These are phyloP conservation scores for Labrus mixtus DNA, from an alignment of 2,113 vertebrate genomes.

Conservation along the genomic window DNA sequence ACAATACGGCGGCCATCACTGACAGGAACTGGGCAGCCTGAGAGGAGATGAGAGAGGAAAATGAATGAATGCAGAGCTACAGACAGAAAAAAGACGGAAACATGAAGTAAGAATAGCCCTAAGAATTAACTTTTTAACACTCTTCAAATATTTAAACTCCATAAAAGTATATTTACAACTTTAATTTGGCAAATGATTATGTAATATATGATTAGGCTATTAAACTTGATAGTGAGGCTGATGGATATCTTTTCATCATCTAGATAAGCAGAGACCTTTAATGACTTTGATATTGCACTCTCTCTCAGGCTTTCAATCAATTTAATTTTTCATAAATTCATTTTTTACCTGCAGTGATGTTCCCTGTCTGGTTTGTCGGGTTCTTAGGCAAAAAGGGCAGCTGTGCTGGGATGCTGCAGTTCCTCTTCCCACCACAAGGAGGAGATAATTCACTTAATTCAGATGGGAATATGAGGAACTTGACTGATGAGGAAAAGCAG, in stretches of 20 bases:
- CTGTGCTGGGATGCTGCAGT: conserved; percentile 62
- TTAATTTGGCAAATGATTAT: neutral
- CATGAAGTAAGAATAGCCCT: neutral
- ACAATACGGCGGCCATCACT: conserved; percentile 71
- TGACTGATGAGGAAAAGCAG: conserved; percentile 67
- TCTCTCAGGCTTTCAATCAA: neutral
- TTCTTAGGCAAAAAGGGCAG: conserved; percentile 54
- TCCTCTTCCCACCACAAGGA: conserved; percentile 60
- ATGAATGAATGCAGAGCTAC: neutral
- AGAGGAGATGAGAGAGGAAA: neutral
- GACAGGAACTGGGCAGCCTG: conserved; percentile 62
- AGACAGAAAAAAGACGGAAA: neutral
- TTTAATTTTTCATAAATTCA: neutral
- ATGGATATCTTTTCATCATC: conserved; percentile 16
- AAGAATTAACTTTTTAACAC: neutral
- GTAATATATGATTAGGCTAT: neutral
- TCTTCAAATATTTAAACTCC: neutral
- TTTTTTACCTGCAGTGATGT: conserved; percentile 65
- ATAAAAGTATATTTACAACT: neutral
- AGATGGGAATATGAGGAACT: conserved; percentile 72
- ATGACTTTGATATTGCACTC: neutral
- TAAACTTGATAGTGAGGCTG: neutral
- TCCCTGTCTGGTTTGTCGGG: conserved; percentile 62
- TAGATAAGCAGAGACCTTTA: conserved; percentile 2
- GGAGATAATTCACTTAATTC: conserved; percentile 23